Base-by-base conservation (phyloP, 2,888 invertebrate species). In the Abrostola tripartita region DNA sequence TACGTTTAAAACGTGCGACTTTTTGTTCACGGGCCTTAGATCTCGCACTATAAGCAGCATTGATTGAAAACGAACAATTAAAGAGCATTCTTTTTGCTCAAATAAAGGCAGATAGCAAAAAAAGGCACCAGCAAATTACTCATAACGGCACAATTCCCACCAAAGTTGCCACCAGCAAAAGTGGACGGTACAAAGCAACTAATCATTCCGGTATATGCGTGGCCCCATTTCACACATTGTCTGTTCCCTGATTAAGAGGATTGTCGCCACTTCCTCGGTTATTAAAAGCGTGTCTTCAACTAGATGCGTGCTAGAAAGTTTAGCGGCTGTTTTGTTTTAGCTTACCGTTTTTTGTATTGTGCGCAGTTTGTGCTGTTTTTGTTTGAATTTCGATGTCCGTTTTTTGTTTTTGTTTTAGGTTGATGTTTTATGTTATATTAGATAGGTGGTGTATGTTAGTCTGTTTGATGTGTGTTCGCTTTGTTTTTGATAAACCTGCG, bases 191-290 rank as follows among this genome's bases (percentile, higher is more conserved):
- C 89, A 89, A 89, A 90, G 88, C 87, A 84, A 83, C 90, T 91
- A 94, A 94, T 94, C 93, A 93, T 87, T 84, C 88, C 86, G 86
- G 88, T 90, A 89, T 89, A 89, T 92, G 91, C 90, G 91, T 94
- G 94, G 92, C 94, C 94, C 87, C 90, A 87, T 94, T 94, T 89
- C 89, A 85, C 86, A 92, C 93, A 94, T 90, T 94, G 94, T 94
- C 92, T 92, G 90, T 81, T 78, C 85, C 79, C 86, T 94, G 94
- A 94, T 94, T 94, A 94, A 94, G 94, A 93, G 94, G 93, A 94
- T 94, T 94, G 94, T 94, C 94, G 93, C 92, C 91, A 85, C 84
- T 88, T 91, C 87, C 91, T 92, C 90, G 86, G 89, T 91, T 93
- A 93, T 93, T 93, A 93, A 93, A 93, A 92, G 86, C 89, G 81